Base-by-base conservation (phyloP, 2,888 invertebrate species). In the Drosophila monieri region DNA sequence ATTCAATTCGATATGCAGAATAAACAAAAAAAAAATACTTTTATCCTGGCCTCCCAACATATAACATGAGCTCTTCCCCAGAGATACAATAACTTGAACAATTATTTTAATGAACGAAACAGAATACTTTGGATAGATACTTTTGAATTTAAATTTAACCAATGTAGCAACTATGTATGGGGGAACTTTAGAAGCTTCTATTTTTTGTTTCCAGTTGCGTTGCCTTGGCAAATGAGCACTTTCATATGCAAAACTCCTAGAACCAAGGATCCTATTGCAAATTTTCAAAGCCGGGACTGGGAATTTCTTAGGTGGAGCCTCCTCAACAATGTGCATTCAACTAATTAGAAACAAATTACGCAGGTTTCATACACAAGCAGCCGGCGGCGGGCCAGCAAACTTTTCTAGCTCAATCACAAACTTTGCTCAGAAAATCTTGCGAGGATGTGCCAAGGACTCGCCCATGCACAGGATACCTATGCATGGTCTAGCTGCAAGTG, bases 331-430 rank as follows among this genome's bases (percentile, higher is more conserved):
- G 84, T 84, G 80, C 80, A 84, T 67, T 65, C 77, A 81, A 81
- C 81, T 81, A 81, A 81, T 81, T 85, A 81, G 74, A 77, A 81
- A 81, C 81, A 81, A 81, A 81, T 81, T 81, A 77, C 79, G 73
- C 74, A 66, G 74, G 74, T 77, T 75, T 74, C 81, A 79, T 73
- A 62, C 75, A 73, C 68, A 77, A 59, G 68, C 66, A 64, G 67
- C 73, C 59, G 62, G 66, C 68, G 53, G 67, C 68, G 43, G 57
- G 14, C 60, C 18, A 51, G 27, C 48, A 64, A 64, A 64, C 64
- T 64, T 64, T 61, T 37, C 64, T 66, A 53, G 81, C 81, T 81
- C 85, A 81, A 81, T 81, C 81, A 85, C 72, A 76, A 81, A 81
- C 68, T 85, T 85, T 77, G 52, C 53, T 27, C 58, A 56, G 61